Evolutionary conservation across 2,888 invertebrate species (phyloP).

Genomic region (Nomada ruficornis): DNA sequence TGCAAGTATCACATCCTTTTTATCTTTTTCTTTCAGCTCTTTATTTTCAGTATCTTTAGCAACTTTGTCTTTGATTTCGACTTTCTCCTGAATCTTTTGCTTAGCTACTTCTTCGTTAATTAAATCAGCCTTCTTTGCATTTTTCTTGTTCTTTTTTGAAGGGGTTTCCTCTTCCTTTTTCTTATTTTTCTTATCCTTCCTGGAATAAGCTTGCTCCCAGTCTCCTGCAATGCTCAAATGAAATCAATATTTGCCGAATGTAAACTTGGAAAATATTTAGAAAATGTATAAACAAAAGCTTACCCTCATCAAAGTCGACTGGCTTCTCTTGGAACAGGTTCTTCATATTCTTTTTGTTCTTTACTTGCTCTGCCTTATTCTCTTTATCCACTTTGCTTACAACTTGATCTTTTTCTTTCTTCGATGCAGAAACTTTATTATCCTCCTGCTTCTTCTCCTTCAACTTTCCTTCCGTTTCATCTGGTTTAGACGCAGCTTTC

Average conservation of each 20-base stretch:
- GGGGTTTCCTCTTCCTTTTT: constrained; percentile 87
- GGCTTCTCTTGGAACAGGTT: constrained; percentile 88
- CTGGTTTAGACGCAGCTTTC: constrained; percentile 85
- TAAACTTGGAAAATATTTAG: background rate
- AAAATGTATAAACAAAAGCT: constrained; percentile 30
- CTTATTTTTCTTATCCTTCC: constrained; percentile 89
- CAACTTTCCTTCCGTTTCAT: constrained; percentile 84
- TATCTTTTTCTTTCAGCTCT: constrained; percentile 84
- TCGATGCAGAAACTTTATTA: constrained; percentile 84
- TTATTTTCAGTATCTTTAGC: constrained; percentile 85
- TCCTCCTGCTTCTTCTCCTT: constrained; percentile 85
- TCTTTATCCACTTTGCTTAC: constrained; percentile 80
- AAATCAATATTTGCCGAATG: background rate
- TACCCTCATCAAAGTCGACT: constrained; percentile 90
- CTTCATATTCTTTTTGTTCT: constrained; percentile 88
- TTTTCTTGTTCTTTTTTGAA: constrained; percentile 85
- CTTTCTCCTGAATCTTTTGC: constrained; percentile 83
- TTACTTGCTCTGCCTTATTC: constrained; percentile 86
- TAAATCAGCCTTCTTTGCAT: constrained; percentile 85
- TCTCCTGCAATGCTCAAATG: constrained; percentile 82
- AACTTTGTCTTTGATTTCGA: constrained; percentile 84
- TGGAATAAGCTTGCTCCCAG: constrained; percentile 90
- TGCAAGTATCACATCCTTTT: constrained; percentile 80
- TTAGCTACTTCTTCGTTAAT: constrained; percentile 83
- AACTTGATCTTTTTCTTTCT: constrained; percentile 79